Percentiles rank a stretch among this genome's conserved stretches.
These are phyloP conservation scores for Leuctra nigra DNA, from an alignment of 2,888 invertebrate species.

Conservation along the genomic window DNA sequence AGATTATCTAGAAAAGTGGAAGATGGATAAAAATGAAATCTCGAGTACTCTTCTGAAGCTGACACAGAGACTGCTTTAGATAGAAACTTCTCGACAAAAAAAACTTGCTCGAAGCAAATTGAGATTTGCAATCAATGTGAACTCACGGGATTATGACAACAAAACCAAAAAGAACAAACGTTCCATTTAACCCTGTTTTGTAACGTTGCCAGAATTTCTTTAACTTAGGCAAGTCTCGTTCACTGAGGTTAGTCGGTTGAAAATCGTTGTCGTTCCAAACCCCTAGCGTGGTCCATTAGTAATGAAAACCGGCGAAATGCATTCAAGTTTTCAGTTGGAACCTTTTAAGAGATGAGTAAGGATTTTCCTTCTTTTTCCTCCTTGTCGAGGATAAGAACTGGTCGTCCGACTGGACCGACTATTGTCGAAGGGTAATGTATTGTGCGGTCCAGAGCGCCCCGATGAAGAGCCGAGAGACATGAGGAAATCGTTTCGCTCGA, in stretches of 20 bases:
- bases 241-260: not conserved
- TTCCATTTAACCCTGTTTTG: slow-evolving; percentile 9
- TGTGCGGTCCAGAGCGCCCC: too few relatives aligned
- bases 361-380: not conserved
- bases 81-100: too few relatives aligned
- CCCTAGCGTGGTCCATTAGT: slow-evolving; percentile 11
- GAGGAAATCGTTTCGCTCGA: too few relatives aligned
- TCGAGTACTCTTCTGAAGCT: too few relatives aligned
- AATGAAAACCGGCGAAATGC: slow-evolving; percentile 4
- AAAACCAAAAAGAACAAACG: not conserved
- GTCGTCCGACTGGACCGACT: not conserved
- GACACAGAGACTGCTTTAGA: too few relatives aligned
- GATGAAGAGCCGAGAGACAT: too few relatives aligned
- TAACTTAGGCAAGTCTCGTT: not conserved
- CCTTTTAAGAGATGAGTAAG: slow-evolving; percentile 14
- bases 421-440: slow-evolving; percentile 8
- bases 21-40: too few relatives aligned
- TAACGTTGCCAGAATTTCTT: slow-evolving; percentile 3
- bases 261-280: slow-evolving; percentile 4
- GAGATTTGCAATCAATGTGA: too few relatives aligned
- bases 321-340: slow-evolving; percentile 4
- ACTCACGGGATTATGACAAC: not conserved
- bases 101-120: too few relatives aligned
- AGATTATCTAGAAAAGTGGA: too few relatives aligned
- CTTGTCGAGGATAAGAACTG: not conserved